These are phyloP conservation scores for Aplysina aerophoba DNA, from an alignment of 37 sponge, comb jelly and placozoan species.

Conservation along the genomic window DNA sequence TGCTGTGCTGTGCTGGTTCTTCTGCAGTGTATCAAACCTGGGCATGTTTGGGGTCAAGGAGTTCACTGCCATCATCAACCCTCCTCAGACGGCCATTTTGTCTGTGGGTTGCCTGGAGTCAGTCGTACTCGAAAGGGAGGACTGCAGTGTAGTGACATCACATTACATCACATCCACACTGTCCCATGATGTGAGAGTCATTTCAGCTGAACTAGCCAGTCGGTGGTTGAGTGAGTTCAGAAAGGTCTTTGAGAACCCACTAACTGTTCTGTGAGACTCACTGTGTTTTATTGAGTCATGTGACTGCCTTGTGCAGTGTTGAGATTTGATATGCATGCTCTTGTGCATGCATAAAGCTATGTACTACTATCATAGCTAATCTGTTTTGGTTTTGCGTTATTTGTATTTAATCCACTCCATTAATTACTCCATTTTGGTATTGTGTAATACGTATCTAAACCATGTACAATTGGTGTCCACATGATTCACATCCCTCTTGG, in stretches of 20 bases:
- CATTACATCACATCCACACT: background rate
- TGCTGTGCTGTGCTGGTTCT: too few relatives aligned
- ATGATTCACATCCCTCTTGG: too few relatives aligned
- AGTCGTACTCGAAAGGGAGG: background rate
- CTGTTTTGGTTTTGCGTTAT: too few relatives aligned
- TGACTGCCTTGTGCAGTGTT: too few relatives aligned
- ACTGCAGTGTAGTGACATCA: background rate
- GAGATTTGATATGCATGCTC: too few relatives aligned
- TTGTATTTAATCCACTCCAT: too few relatives aligned
- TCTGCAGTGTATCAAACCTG: constrained; percentile 27
- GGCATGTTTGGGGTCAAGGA: constrained; percentile 27
- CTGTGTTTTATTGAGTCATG: too few relatives aligned
- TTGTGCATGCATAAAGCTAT: too few relatives aligned
- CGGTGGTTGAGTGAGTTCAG: constrained; percentile 1
- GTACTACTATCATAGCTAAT: too few relatives aligned
- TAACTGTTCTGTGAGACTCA: background rate
- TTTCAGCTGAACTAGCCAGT: background rate
- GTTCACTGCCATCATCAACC: constrained; percentile 35
- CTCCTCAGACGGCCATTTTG: constrained; percentile 37
- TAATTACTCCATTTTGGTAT: too few relatives aligned
- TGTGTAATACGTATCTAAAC: too few relatives aligned
- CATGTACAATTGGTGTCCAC: too few relatives aligned
- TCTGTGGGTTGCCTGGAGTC: constrained; percentile 18
- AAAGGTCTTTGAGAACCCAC: constrained; percentile 10
- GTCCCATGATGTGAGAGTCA: background rate